A percentile compares a stretch with the other conserved stretches of the same genome.
These are phyloP conservation scores for Myrmecobius fasciatus DNA, from an alignment of 2,113 vertebrate genomes.

Conservation along the genomic window DNA sequence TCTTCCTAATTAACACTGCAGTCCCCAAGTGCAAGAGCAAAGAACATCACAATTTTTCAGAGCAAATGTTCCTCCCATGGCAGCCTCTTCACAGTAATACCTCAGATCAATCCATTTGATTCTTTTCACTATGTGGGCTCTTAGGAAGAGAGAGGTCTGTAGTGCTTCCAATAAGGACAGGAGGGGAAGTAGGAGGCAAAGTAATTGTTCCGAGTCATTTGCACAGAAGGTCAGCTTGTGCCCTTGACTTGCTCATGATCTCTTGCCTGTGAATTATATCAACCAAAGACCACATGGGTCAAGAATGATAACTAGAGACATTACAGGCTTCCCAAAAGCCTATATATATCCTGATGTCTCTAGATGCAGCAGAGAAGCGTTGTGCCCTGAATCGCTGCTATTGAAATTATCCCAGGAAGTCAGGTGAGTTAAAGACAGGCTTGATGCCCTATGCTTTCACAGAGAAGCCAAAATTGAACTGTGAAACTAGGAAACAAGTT, in stretches of 20 bases:
- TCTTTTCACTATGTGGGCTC: not conserved
- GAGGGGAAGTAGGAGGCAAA: not conserved
- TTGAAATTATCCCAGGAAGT: not conserved
- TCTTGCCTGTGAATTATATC: rapidly evolving
- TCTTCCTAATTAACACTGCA: constrained; percentile 51
- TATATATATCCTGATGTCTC: not conserved
- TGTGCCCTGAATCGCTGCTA: not conserved
- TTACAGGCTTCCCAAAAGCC: not conserved
- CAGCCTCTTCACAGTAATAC: constrained; percentile 11
- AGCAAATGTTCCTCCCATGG: constrained; percentile 49
- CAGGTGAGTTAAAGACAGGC: not conserved
- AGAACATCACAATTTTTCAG: not conserved
- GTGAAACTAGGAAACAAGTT: not conserved
- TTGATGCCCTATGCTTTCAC: not conserved
- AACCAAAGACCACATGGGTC: not conserved
- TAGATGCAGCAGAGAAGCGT: not conserved
- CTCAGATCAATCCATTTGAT: not conserved
- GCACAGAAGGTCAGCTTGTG: rapidly evolving
- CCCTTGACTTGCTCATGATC: not conserved
- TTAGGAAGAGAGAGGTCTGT: rapidly evolving
- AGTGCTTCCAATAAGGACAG: not conserved
- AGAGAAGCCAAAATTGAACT: not conserved
- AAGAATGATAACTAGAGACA: not conserved
- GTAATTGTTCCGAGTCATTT: not conserved
- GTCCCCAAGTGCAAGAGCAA: not conserved